Conservation (phyloP, 2,888 invertebrate species). For the Drosophila cognata region DNA sequence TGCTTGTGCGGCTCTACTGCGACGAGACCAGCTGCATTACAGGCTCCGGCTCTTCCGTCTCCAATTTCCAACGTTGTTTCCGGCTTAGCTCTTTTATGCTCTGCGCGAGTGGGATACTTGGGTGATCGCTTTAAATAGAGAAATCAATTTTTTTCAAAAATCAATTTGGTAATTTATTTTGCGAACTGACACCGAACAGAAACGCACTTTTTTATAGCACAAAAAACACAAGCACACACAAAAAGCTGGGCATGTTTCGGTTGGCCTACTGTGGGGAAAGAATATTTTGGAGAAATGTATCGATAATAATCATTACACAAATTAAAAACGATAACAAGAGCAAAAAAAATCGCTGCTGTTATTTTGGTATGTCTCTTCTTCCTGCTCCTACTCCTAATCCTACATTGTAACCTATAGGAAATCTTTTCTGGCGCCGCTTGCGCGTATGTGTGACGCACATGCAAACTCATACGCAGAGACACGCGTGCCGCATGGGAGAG, state of each 20-base stretch:
- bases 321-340: conserved; percentile 1
- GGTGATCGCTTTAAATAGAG: conserved; percentile 33
- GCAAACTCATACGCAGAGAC: conserved; percentile 1
- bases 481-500: conserved; percentile 35
- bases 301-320: conserved; percentile 2
- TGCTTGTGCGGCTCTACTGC: conserved; percentile 85
- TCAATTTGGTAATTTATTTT: conserved; percentile 46
- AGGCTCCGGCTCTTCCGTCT: conserved; percentile 1
- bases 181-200: conserved; percentile 46
- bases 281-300: not conserved
- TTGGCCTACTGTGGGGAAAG: conserved; percentile 33
- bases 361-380: conserved; percentile 30
- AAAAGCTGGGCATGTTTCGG: conserved; percentile 29
- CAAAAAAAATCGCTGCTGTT: conserved; percentile 19
- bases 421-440: conserved; percentile 51
- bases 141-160: conserved; percentile 35
- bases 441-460: conserved; percentile 31
- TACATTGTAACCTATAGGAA: conserved; percentile 40
- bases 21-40: conserved; percentile 73
- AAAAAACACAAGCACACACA: not conserved
- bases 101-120: not conserved
- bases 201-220: conserved; percentile 47
- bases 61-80: conserved; percentile 4
- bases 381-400: not conserved
- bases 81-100: conserved; percentile 6